Base-by-base conservation (phyloP, 2,888 invertebrate species). In the Plagodis dolabraria region DNA sequence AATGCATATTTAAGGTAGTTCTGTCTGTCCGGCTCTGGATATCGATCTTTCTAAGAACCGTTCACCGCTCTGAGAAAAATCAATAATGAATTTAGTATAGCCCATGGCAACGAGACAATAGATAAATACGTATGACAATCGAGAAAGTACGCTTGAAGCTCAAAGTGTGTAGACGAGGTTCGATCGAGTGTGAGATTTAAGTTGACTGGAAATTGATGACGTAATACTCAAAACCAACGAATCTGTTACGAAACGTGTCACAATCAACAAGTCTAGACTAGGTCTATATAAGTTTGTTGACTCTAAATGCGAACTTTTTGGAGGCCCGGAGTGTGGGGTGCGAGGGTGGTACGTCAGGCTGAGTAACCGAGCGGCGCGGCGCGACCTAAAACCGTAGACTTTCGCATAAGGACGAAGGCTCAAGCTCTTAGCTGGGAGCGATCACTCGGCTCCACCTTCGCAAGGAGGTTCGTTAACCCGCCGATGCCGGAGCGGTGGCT, bases 181-280 rank as follows among this genome's bases (percentile, higher is more conserved):
- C 44, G 45, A 48, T 42, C 53, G 6, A 46, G 36, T 46, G 22
- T 40, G 52, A 44, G 40, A 57, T 51, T 49, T 57, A 51, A 48
- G 33, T 52, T 22, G 22, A n/a, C n/a, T 35, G 33, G 45, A 36
- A 47, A 48, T 53, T 11, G 33, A 54, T 56, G 51, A 9, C 33
- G 33, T 50, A 53, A 56, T n/a, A 45, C 44, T 48, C 6, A 50
- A 57, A 33, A 57, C 47, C 46, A 42, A 47, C 9, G 35, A 35
- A 52, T 46, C 34, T 65, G 33, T 42, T 58, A 64, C 48, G 63
- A 69, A 67, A 70, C 71, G 60, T 68, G 67, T 74, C 69, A 73
- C 75, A 77, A 80, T 81, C 79, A 83, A 82, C 80, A 82, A 84
- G 84, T 84, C 81, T 86, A 86, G 85, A 85, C 84, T 75, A 75